Conservation (phyloP, 2,113 vertebrate species). For the Larimichthys crocea region DNA sequence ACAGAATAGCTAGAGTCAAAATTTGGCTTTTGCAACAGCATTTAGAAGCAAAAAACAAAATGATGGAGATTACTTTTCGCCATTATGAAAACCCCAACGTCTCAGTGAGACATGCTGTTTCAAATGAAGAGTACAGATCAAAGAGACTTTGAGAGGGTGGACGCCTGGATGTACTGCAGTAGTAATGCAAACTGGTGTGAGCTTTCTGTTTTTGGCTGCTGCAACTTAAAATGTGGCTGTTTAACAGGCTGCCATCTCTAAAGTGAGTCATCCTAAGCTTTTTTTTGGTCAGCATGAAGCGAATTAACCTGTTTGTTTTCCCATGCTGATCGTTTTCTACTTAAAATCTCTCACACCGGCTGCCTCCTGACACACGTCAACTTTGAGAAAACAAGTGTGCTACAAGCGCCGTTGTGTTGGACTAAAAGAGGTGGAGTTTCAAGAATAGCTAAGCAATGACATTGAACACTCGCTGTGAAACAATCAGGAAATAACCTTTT, state of each 20-base stretch:
- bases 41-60: slow-evolving; percentile 1
- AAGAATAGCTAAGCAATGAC: neutral
- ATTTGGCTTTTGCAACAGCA: neutral
- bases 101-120: too few species aligned
- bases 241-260: neutral
- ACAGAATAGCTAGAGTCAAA: neutral
- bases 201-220: neutral
- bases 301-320: neutral
- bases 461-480: neutral
- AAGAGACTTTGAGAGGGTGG: neutral
- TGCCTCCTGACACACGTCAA: neutral
- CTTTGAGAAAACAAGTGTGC: neutral
- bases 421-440: neutral
- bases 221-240: neutral
- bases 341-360: neutral
- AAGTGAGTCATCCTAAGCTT: neutral
- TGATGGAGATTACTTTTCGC: neutral
- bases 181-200: neutral
- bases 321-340: slow-evolving; percentile 7
- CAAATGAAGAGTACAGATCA: too few species aligned
- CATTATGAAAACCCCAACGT: neutral
- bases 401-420: neutral
- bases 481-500: too few species aligned
- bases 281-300: neutral
- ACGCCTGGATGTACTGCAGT: neutral